Conservation (phyloP, 2,113 vertebrate species). For the Collichthys lucidus region DNA sequence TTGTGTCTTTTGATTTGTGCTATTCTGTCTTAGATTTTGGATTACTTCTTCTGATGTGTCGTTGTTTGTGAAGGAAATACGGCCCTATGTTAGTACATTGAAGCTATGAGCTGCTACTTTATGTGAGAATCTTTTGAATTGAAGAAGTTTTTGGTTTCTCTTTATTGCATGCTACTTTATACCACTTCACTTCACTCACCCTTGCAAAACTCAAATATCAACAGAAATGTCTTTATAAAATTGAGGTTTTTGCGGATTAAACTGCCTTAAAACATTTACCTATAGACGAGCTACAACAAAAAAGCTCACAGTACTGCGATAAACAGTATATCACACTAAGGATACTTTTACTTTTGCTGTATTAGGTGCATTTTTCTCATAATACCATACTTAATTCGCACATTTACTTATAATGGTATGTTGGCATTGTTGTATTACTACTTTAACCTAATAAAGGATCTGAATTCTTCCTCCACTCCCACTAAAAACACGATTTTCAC, state of each 20-base stretch:
- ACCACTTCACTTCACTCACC: too few relatives aligned
- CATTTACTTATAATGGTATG: neutral
- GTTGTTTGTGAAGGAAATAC: neutral
- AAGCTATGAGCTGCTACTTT: neutral
- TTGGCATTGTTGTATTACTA: neutral
- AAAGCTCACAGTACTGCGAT: neutral
- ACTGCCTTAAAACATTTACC: neutral
- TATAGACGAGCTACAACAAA: neutral
- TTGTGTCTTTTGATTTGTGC: neutral
- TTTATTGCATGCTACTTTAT: neutral
- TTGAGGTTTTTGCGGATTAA: neutral
- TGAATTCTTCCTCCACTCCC: neutral
- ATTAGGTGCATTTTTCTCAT: neutral
- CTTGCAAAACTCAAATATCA: neutral
- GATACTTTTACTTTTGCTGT: neutral
- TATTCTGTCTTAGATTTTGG: neutral
- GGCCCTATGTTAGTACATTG: neutral
- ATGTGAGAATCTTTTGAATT: neutral
- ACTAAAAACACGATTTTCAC: neutral
- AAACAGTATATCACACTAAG: neutral
- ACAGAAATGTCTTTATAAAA: neutral
- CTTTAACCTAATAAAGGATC: neutral
- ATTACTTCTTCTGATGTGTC: neutral
- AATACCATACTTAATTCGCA: neutral
- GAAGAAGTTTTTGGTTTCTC: neutral